Conservation (phyloP, 2,888 invertebrate genomes). For the Chalcis sispes region DNA sequence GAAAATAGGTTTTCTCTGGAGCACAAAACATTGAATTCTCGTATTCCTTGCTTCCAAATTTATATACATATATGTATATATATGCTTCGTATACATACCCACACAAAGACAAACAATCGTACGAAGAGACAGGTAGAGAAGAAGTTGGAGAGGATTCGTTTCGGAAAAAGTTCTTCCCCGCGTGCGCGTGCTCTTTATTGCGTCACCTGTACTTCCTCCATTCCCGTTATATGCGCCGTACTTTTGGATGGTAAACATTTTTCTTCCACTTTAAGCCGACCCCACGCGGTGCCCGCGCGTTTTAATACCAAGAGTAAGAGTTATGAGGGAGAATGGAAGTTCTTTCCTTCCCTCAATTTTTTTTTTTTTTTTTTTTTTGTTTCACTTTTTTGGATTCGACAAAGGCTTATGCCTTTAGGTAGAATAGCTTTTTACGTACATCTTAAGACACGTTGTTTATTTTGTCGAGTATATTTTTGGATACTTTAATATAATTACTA, state of each 20-base stretch:
- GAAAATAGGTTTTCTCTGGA: constrained; percentile 39
- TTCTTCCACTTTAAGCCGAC: constrained; percentile 57
- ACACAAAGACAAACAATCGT: too few relatives aligned
- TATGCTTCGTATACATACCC: neutral
- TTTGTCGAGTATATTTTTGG: too few relatives aligned
- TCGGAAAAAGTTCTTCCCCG: constrained; percentile 18
- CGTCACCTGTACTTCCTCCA: constrained; percentile 42
- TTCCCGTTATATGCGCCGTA: too few relatives aligned
- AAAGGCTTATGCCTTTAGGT: too few relatives aligned
- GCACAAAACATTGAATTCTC: constrained; percentile 41
- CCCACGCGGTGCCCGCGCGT: neutral
- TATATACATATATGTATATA: too few relatives aligned
- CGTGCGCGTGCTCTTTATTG: constrained; percentile 31
- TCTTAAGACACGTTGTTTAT: too few relatives aligned
- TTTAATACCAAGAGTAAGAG: constrained; percentile 33
- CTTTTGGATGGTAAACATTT: constrained; percentile 43
- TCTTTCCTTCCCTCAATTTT: neutral
- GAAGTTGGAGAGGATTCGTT: constrained; percentile 38
- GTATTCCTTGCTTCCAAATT: constrained; percentile 9
- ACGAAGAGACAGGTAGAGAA: too few relatives aligned
- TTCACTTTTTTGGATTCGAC: too few relatives aligned
- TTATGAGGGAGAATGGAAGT: constrained; percentile 23
- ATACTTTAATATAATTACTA: too few relatives aligned
- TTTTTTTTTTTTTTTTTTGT: constrained; percentile 2
- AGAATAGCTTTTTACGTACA: too few relatives aligned